Conservation (phyloP, 2,797 vertebrate genomes). For the Falco biarmicus region DNA sequence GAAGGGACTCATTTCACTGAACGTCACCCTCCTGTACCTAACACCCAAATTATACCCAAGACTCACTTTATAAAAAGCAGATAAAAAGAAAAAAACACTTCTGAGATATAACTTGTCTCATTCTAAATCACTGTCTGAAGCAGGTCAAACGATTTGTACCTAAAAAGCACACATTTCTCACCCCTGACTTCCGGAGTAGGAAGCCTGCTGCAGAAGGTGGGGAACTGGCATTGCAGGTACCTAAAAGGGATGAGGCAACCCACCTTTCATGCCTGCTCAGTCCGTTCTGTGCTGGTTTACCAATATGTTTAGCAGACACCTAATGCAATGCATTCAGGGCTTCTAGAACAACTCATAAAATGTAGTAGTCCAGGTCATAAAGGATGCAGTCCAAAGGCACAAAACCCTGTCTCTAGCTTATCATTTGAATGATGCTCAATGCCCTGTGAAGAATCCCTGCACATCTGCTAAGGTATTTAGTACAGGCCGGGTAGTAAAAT, state of each 20-base stretch:
- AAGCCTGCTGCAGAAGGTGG: background rate
- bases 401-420: background rate
- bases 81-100: background rate
- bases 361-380: background rate
- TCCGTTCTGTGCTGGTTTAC: background rate
- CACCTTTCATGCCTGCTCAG: background rate
- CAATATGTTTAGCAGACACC: background rate
- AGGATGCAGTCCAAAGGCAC: background rate
- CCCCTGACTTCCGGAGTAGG: background rate
- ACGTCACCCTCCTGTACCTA: background rate
- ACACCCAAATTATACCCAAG: background rate
- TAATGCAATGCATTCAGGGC: background rate
- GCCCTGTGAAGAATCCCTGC: background rate
- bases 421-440: background rate
- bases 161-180: background rate
- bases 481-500: background rate
- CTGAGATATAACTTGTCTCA: background rate
- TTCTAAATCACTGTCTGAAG: background rate
- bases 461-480: background rate
- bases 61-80: background rate
- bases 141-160: background rate
- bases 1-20: background rate
- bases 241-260: background rate
- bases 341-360: background rate
- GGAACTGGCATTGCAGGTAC: background rate